Base-by-base conservation (phyloP, 2,797 vertebrate genomes). In the Arnoldichthys spilopterus region DNA sequence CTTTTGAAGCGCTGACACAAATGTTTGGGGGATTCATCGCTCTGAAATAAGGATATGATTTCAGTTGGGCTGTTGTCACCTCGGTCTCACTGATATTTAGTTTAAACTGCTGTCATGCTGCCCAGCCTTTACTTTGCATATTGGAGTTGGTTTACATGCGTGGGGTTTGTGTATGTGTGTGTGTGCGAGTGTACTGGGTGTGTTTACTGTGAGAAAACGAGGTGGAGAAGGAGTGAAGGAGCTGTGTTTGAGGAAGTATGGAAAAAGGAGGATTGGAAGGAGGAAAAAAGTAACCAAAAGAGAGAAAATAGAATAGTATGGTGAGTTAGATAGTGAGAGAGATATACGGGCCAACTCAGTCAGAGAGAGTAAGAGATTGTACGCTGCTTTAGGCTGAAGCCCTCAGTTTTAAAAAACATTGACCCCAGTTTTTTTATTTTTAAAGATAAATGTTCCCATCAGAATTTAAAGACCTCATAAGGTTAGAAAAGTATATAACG, bases 21-120 rank as follows among this genome's bases (percentile, higher is more conserved):
- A 72, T 66, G 49, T 78, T 78, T 58, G 61, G 34, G 61, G 45
- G 53, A n/a, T 49, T 66, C 34, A 58, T 73, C 34, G 32, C 34
- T 64, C 59, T 66, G 61, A 72, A 72, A 56, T 74, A 20, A 74
- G 80, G 70, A 82, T 79, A 58, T 47, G 68, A 78, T 85, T 80
- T 82, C 74, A 78, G 61, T 67, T 47, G 34, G 51, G 63, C 70
- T 69, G 61, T 77, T 72, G 72, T 67, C 67, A 49, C 16, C 12
- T 45, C 34, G 40, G 43, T 49, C 67, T 74, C 63, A 22, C n/a
- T 80, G 56, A 72, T 82, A 53, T 83, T 85, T 81, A 80, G 81
- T 72, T n/a, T 64, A 72, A 54, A 72, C 47, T 66, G 1, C 59
- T 72, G 68, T 78, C 76, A 28, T 30, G 20, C 47, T 72, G 49